Percentiles rank a stretch among this genome's conserved stretches.
These are phyloP conservation scores for Hylia prasina DNA, from an alignment of 2,113 vertebrate genomes.

Conservation along the genomic window DNA sequence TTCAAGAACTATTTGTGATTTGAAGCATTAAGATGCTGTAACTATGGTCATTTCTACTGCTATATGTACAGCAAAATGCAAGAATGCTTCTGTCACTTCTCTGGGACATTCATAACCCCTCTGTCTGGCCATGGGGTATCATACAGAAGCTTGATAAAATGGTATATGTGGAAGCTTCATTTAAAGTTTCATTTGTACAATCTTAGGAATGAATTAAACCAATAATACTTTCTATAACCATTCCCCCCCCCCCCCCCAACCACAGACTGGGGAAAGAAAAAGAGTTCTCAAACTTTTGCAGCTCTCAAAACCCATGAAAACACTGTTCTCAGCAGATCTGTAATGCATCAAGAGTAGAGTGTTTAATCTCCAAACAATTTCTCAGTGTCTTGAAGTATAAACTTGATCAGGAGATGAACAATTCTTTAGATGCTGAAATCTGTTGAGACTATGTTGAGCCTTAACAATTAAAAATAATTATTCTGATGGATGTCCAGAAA, in stretches of 20 bases:
- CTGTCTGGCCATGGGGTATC: neutral
- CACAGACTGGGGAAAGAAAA: neutral
- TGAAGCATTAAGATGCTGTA: neutral
- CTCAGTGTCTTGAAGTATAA: constrained; percentile 8
- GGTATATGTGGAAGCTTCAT: neutral
- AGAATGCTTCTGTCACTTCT: neutral
- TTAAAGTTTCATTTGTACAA: neutral
- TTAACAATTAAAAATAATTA: constrained; percentile 61
- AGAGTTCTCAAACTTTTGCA: neutral
- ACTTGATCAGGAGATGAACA: constrained; percentile 15
- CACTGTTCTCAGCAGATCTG: neutral
- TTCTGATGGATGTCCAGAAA: constrained; percentile 24
- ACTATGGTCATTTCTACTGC: neutral
- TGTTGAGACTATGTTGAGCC: neutral
- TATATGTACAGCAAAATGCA: neutral
- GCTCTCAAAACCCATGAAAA: constrained; percentile 6
- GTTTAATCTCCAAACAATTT: constrained; percentile 26
- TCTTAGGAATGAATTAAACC: neutral
- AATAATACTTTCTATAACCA: neutral
- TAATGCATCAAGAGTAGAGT: neutral
- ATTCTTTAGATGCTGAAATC: constrained; percentile 48
- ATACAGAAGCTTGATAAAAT: neutral
- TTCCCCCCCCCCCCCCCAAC: no score
- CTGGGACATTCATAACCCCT: neutral
- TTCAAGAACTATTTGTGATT: neutral